Conservation (phyloP, 2,113 vertebrate genomes). For the Neogale vison region DNA sequence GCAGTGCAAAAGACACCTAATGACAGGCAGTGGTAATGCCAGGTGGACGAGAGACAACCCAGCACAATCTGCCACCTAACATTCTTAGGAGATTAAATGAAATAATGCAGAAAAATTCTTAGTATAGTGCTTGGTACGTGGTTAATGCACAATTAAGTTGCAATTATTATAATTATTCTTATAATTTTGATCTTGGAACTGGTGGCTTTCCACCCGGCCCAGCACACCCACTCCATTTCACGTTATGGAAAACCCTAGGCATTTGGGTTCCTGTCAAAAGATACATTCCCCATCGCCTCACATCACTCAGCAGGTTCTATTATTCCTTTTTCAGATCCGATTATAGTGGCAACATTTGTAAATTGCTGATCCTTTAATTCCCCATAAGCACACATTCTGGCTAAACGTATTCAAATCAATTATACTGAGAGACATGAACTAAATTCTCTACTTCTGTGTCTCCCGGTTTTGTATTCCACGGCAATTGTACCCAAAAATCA, state of each 20-base stretch:
- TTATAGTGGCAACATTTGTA: conserved; percentile 76
- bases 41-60: background rate
- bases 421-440: conserved; percentile 45
- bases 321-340: conserved; percentile 61
- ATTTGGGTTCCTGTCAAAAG: conserved; percentile 1
- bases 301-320: conserved; percentile 32
- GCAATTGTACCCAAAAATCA: conserved; percentile 18
- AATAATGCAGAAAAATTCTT: background rate
- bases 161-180: background rate
- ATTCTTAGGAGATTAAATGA: background rate
- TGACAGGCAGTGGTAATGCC: background rate
- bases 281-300: background rate
- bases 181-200: background rate
- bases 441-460: conserved; percentile 49
- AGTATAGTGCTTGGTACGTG: background rate
- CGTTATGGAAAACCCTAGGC: background rate
- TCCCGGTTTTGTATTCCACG: background rate
- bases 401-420: conserved; percentile 62
- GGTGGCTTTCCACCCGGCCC: background rate
- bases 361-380: conserved; percentile 73
- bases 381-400: conserved; percentile 57
- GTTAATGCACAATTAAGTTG: background rate
- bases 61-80: background rate
- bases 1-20: background rate
- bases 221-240: background rate